Base-by-base conservation (phyloP, 1,140 invertebrate species). In the Muscidifurax raptorellus region DNA sequence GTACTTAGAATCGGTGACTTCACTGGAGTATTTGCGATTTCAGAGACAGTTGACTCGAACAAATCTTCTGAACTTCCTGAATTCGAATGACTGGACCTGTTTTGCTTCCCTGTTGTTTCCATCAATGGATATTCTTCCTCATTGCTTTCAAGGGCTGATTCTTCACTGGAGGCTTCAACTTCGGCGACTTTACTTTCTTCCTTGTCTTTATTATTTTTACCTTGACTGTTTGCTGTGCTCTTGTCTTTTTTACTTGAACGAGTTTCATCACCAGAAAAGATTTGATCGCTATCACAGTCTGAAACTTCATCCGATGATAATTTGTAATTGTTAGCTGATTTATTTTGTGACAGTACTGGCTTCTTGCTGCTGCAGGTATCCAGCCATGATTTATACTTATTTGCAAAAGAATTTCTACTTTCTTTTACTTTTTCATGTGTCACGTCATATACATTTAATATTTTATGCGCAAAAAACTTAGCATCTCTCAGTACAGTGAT, bases 281-380 rank as follows among this genome's bases (percentile, higher is more conserved):
- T 89, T 82, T 90, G 72, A 0, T 88, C 86, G 28, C 81, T 89
- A 67, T 90, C 90, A 72, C 88, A 90, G 12, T 90, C 90, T 0
- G 90, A 91, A 2, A 89, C 85, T 15, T 84, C 13, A 28, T 22
- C 32, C n/a, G 25, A 22, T 5, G 22, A 79, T 25, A 36, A 40
- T 18, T 27, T 18, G 10, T 5, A 75, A 52, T 2, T 5, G 3
- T 71, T 83, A 36, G 15, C 27, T 30, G 59, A 66, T 25, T 66
- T 40, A 66, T 32, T n/a, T 64, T 27, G 13, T 22, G 40, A 30
- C 15, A n/a, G 15, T 13, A 52, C 18, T 47, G 52, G 2, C 1
- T 79, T 79, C 6, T 66, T 44, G 36, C 27, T 72, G 27, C 80
- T 79, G 7, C n/a, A 59, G 6, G 0, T 47, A 66, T 82, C 15